These are phyloP conservation scores for Drosophila kanapiae DNA, from an alignment of 1,140 invertebrate species.

Conservation along the genomic window DNA sequence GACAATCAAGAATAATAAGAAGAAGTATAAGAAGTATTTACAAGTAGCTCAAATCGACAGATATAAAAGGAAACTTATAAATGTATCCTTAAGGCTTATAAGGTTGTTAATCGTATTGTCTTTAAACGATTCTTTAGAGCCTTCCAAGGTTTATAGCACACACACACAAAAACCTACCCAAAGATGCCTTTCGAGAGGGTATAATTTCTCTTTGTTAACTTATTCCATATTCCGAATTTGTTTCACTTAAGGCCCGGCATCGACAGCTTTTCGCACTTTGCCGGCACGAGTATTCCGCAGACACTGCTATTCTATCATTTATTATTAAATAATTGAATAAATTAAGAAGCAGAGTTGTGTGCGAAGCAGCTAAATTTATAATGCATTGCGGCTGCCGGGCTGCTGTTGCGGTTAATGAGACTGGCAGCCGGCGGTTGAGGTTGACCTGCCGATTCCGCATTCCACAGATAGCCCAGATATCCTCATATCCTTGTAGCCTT, in stretches of 20 bases:
- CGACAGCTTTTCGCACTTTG: slow-evolving; percentile 61
- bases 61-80: too few species aligned
- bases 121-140: background rate
- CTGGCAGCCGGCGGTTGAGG: slow-evolving; percentile 45
- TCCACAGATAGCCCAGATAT: background rate
- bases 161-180: background rate
- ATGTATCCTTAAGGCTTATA: too few species aligned
- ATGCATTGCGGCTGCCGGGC: slow-evolving; percentile 60
- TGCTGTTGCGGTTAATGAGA: slow-evolving; percentile 73
- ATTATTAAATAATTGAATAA: slow-evolving; percentile 79
- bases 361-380: slow-evolving; percentile 70
- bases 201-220: slow-evolving; percentile 11
- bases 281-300: slow-evolving; percentile 18
- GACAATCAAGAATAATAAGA: too few species aligned
- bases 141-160: too few species aligned
- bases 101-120: background rate
- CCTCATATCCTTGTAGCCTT: slow-evolving; percentile 17
- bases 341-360: slow-evolving; percentile 41
- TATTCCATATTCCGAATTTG: slow-evolving; percentile 31
- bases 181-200: background rate
- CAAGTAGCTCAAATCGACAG: too few species aligned
- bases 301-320: slow-evolving; percentile 64
- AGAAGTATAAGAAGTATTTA: too few species aligned
- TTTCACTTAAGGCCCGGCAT: slow-evolving; percentile 31
- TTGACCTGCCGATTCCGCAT: slow-evolving; percentile 14